Base-by-base conservation (phyloP, 2,797 vertebrate genomes). In the Sylvilagus floridanus region DNA sequence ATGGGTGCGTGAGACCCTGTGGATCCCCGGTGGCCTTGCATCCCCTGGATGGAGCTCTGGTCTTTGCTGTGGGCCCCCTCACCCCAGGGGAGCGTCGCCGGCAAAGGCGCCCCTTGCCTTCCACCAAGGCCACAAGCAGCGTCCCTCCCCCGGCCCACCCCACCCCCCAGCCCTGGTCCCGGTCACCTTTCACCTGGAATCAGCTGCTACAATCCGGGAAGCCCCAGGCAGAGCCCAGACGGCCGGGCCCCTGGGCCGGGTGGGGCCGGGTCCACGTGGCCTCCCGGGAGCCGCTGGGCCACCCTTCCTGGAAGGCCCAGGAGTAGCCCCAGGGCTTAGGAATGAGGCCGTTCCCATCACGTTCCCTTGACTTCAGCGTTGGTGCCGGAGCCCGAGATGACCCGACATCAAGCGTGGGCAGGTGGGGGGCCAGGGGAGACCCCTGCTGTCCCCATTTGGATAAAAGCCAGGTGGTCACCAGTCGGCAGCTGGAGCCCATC, bases 121-220 rank as follows among this genome's bases (percentile, higher is more conserved):
- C 54, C 19, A 21, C 11, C 32, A 3, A 47, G 32, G 21, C 57
- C 6, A 0, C 28, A n/a, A 22, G 72, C 14, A 30, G 52, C 54
- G 9, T 7, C 11, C 7, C 19, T 14, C 24, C 32, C 22, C 24
- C 6, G 2, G 14, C 35, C 62, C 62, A 16, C 10, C 1, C 21
- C 76, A 62, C 28, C 35, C 13, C 32, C 30, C 32, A 26, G 62
- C 72, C 71, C 32, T 47, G 16, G 37, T 42, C 62, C 65, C 11
- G 19, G 54, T 69, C 66, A 63, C 73, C 28, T 87, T 47, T 63
- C 1, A 7, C 35, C 54, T 75, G 42, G 52, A 84, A 24, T 54
- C 5, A 0, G 57, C 54, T 63, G 54, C 50, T 16, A 1, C 35
- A 24, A 22, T 69, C 62, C 19, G 7, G 24, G 16, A 0, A 1